A percentile compares a stretch with the other conserved stretches of the same genome.
Conservation (phyloP, 2,888 invertebrate species). For the Furcula furcula region DNA sequence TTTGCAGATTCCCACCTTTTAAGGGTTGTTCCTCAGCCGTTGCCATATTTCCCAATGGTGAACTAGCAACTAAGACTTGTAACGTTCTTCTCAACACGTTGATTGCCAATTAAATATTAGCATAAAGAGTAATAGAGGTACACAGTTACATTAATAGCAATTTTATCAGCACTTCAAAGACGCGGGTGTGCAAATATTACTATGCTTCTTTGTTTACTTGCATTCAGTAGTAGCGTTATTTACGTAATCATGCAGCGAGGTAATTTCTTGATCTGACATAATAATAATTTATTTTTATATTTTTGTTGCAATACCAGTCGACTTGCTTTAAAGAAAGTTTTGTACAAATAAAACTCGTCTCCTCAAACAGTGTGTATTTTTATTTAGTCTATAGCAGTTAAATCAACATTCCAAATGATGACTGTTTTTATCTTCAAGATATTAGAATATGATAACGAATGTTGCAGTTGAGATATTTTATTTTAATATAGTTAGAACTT, state of each 20-base stretch:
- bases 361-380: no score
- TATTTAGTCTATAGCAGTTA: no score
- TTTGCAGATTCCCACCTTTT: constrained; percentile 27
- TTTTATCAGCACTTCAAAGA: constrained; percentile 32
- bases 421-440: no score
- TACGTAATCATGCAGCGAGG: background rate
- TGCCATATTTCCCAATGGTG: constrained; percentile 39
- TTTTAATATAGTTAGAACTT: no score
- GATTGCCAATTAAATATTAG: constrained; percentile 36
- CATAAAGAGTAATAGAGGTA: constrained; percentile 19
- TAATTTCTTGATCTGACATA: background rate
- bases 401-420: no score
- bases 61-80: constrained; percentile 19
- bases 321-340: background rate
- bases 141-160: constrained; percentile 25
- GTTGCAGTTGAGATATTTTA: no score
- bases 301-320: background rate
- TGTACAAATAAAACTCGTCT: background rate
- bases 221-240: background rate
- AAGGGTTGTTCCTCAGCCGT: constrained; percentile 54
- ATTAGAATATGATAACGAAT: no score
- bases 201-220: constrained; percentile 12
- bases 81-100: constrained; percentile 16
- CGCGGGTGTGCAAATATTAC: constrained; percentile 19
- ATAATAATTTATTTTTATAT: background rate